Evolutionary conservation across 2,797 vertebrate species (phyloP).

Genomic region (Chaetophractus vellerosus): DNA sequence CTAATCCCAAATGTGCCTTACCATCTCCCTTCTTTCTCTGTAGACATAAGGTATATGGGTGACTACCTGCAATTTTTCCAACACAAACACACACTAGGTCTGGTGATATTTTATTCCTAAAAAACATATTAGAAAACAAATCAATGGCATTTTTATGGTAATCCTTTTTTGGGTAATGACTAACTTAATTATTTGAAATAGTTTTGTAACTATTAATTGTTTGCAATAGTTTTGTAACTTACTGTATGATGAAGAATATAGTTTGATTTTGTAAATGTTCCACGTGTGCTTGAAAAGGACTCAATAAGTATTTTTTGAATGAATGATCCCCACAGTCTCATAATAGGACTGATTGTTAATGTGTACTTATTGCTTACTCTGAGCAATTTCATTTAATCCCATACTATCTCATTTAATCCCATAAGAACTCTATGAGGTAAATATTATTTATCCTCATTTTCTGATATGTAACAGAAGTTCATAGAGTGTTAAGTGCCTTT

Average conservation of each 20-base stretch:
- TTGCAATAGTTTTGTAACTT: slow-evolving; percentile 1
- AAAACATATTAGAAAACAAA: background rate
- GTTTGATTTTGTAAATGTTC: background rate
- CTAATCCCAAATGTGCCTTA: background rate
- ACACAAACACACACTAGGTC: background rate
- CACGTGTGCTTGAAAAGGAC: background rate
- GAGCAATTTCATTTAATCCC: background rate
- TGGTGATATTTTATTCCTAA: background rate
- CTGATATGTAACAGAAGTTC: background rate
- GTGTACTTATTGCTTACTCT: background rate
- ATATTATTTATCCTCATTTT: background rate
- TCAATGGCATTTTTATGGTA: background rate
- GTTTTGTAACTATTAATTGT: too few relatives aligned
- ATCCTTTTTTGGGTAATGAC: too few relatives aligned
- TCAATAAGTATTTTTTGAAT: slow-evolving; percentile 14
- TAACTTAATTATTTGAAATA: too few relatives aligned
- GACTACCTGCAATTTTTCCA: slow-evolving; percentile 2
- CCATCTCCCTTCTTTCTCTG: background rate
- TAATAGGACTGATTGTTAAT: background rate
- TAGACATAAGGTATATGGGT: background rate
- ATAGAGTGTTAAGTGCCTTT: background rate
- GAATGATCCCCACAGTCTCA: slow-evolving; percentile 3
- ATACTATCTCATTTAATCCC: background rate
- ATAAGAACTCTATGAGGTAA: background rate
- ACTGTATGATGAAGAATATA: slow-evolving; percentile 5